Evolutionary conservation across 2,888 invertebrate genomes (phyloP).

Genomic region (Oscheius sp.): DNA sequence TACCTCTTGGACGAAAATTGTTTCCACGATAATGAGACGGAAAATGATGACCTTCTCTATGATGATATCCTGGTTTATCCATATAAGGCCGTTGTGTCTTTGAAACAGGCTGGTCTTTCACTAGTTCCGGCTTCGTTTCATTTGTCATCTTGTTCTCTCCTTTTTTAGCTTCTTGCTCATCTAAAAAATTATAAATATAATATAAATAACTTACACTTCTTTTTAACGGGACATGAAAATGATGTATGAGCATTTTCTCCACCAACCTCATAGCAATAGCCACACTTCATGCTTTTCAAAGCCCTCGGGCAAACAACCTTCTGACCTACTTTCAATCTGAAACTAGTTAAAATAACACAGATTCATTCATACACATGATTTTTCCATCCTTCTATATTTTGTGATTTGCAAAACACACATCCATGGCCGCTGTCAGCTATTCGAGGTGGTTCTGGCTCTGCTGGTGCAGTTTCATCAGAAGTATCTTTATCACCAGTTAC

Average conservation of each 20-base stretch:
- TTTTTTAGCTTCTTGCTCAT: not conserved
- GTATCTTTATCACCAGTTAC: not conserved
- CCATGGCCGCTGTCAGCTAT: not conserved
- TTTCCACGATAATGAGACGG: too few species aligned
- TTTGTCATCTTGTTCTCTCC: too few species aligned
- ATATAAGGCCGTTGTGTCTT: too few species aligned
- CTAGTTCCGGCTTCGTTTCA: too few species aligned
- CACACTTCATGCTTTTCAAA: not conserved
- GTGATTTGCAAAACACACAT: not conserved
- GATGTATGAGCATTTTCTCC: constrained; percentile 16
- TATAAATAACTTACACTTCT: not conserved
- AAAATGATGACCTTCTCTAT: too few species aligned
- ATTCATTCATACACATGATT: not conserved
- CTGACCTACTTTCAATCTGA: not conserved
- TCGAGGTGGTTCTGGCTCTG: not conserved
- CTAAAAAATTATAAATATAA: not conserved
- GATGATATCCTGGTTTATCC: too few species aligned
- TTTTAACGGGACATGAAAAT: not conserved
- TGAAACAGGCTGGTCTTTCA: too few species aligned
- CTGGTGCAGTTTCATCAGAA: not conserved
- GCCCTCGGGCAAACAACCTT: constrained; percentile 15
- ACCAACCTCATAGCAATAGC: not conserved
- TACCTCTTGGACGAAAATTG: too few species aligned
- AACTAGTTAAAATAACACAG: not conserved
- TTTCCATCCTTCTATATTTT: not conserved